phyloP scores from a whole-genome alignment of 2,888 invertebrate genomes.

The Embidobia sp. region DNA sequence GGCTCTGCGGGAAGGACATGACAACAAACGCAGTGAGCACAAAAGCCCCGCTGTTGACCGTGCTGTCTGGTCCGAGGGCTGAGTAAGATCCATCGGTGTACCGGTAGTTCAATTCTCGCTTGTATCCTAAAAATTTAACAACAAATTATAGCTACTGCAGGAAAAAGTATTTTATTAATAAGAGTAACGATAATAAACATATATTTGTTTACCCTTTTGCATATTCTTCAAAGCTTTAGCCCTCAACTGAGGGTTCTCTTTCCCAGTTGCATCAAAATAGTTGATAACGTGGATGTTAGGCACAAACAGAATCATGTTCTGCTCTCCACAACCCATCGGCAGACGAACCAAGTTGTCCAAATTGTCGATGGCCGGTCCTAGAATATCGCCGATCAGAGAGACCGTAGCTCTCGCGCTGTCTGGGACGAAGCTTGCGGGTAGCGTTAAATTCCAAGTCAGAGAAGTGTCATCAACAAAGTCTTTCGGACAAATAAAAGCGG shows the following conservation, averaged over 20 bases:
- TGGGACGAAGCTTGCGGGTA: constrained; percentile 83
- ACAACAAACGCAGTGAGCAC: no score
- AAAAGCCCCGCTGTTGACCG: no score
- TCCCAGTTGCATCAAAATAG: constrained; percentile 83
- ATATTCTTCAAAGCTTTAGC: constrained; percentile 83
- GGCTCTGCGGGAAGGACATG: no score
- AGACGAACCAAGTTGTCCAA: constrained; percentile 86
- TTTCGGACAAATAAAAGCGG: constrained; percentile 86
- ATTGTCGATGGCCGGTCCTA: constrained; percentile 86
- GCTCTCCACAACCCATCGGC: constrained; percentile 91
- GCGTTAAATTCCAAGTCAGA: constrained; percentile 81
- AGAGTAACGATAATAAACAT: no score
- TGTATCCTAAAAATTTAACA: no score
- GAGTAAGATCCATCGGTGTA: no score
- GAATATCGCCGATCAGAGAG: constrained; percentile 85
- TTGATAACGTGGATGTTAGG: constrained; percentile 87
- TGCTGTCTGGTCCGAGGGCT: no score
- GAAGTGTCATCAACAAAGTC: constrained; percentile 80
- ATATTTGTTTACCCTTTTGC: constrained; percentile 82
- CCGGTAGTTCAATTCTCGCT: no score
- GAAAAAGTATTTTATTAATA: no score
- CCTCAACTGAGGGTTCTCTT: constrained; percentile 83
- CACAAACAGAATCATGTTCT: constrained; percentile 90
- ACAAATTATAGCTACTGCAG: no score
- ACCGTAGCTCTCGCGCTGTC: constrained; percentile 86